A percentile compares a stretch with the other conserved stretches of the same genome.
These are phyloP conservation scores for Chroicocephalus ridibundus DNA, from an alignment of 2,113 vertebrate genomes.

Conservation along the genomic window DNA sequence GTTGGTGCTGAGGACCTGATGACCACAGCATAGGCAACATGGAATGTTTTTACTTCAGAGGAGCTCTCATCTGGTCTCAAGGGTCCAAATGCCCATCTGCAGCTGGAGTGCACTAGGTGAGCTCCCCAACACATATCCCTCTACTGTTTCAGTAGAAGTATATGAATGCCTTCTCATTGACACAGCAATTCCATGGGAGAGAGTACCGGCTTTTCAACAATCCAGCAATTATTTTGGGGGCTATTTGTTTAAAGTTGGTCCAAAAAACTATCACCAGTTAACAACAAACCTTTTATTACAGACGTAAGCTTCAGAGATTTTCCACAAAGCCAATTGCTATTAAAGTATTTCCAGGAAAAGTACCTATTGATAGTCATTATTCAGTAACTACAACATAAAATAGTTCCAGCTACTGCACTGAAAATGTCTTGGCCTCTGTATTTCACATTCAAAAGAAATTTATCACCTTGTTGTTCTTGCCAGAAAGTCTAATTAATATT, in stretches of 20 bases:
- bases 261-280: background rate
- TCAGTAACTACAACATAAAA: constrained; percentile 31
- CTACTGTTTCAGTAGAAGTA: background rate
- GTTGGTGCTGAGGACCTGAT: background rate
- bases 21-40: background rate
- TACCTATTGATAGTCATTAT: constrained; percentile 20
- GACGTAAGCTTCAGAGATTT: background rate
- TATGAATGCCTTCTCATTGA: background rate
- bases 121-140: background rate
- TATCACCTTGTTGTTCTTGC: constrained; percentile 36
- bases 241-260: background rate
- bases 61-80: background rate
- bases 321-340: background rate
- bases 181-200: background rate
- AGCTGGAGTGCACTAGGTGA: background rate
- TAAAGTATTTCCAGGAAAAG: constrained; percentile 47
- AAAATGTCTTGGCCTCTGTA: constrained; percentile 1
- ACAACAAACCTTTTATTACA: constrained; percentile 14
- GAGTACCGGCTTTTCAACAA: background rate
- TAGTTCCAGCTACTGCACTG: background rate
- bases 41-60: background rate
- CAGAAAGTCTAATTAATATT: constrained; percentile 56
- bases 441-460: constrained; percentile 34
- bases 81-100: background rate
- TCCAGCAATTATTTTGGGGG: background rate